A percentile compares a stretch with the other conserved stretches of the same genome.
Evolutionary conservation across 2,113 vertebrate species (phyloP).

Genomic region (Aythya baeri): DNA sequence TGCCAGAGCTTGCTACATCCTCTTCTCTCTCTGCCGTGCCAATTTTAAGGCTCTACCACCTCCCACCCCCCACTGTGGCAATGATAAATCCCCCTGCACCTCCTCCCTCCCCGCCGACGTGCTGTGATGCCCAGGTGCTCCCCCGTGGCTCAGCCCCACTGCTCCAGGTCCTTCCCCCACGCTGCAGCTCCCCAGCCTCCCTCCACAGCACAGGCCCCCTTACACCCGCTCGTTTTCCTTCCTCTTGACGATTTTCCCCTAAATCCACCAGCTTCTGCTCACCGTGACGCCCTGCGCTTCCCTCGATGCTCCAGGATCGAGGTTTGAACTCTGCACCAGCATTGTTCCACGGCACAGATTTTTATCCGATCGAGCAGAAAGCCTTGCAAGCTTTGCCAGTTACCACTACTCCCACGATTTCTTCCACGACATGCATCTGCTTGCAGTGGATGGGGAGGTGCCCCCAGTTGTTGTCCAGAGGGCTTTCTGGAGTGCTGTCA

Average conservation of each 20-base stretch:
- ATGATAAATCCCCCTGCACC: neutral
- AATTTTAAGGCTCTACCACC: neutral
- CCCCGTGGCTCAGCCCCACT: neutral
- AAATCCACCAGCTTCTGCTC: neutral
- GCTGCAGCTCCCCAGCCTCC: neutral
- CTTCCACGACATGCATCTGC: neutral
- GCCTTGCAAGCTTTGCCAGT: slow-evolving; percentile 16
- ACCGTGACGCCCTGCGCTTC: fast-evolving
- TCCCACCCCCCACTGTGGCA: neutral
- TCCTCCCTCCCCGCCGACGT: neutral
- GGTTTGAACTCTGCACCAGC: neutral
- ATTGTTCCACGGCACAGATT: neutral
- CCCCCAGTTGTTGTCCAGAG: neutral
- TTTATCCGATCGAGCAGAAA: neutral
- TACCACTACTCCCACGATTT: neutral
- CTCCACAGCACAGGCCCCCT: neutral
- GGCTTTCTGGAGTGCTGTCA: slow-evolving; percentile 49
- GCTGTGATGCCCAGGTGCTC: neutral
- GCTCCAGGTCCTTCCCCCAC: neutral
- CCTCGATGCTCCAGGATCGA: neutral
- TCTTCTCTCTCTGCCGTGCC: neutral
- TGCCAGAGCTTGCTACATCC: neutral
- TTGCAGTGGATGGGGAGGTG: neutral
- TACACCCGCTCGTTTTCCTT: neutral
- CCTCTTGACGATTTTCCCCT: neutral